Evolutionary conservation across 2,797 vertebrate genomes (phyloP), one percentile per base, ranked within the genome.

Genomic region (Poeciliopsis gracilis): DNA sequence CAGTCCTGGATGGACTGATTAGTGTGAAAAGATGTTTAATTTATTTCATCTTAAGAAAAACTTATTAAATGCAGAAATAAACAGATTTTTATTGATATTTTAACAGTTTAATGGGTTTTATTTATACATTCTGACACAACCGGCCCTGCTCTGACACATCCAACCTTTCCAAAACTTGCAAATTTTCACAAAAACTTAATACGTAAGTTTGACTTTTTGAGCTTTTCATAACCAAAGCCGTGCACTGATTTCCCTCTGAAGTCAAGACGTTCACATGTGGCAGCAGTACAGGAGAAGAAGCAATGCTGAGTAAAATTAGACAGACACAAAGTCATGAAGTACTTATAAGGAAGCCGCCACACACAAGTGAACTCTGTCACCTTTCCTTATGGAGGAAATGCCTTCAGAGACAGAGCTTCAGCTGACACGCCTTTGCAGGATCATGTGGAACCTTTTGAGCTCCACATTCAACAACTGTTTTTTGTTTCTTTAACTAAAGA

Each of bases 251-350:
- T 61, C 16, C 18, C 18, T 53, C 25, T 20, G 47, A 36, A 28
- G 46, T 20, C 2, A 5, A 53, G 72, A 16, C 38, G 2, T 23
- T 53, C 47, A 16, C 18, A 38, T 33, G 33, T 73, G 47, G 18
- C 59, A 79, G 59, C 36, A 33, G 38, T 47, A 59, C 30, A 61
- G 43, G n/a, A 43, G 53, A 5, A 61, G 41, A n/a, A 61, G 49
- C 18, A 53, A 74, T 11, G 66, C 43, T 3, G 43, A 12, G 73
- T 71, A 61, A 75, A 38, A 20, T 57, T 36, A 59, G 63, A 75
- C 51, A 47, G 55, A 66, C 53, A 33, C 38, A 13, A 16, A 80
- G 55, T 66, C 79, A 66, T 72, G 69, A 43, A 43, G 30, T 20
- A 33, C 43, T 72, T 63, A 33, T 72, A n/a, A 51, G 16, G 38